Conservation (phyloP, 2,113 vertebrate species). For the Nibea coibor region DNA sequence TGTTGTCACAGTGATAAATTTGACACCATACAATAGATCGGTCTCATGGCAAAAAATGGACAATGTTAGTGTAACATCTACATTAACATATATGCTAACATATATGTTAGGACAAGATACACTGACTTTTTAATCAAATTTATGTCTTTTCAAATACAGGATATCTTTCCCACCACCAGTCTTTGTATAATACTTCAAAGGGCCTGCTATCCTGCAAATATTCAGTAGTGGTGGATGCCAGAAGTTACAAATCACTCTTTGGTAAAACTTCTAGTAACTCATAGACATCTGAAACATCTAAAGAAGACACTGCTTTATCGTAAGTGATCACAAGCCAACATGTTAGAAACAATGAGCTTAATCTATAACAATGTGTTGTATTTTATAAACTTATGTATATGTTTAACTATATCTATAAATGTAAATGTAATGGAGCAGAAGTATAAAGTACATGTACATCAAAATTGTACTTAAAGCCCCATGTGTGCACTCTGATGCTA, state of each 20-base stretch:
- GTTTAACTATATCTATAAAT: not conserved
- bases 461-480: not conserved
- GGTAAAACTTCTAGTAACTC: no score
- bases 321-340: not conserved
- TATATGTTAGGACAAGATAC: not conserved
- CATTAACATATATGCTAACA: not conserved
- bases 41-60: not conserved
- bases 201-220: not conserved
- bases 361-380: not conserved
- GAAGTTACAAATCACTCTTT: no score
- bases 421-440: not conserved
- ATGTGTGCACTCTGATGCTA: no score
- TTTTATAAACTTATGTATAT: not conserved
- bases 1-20: not conserved
- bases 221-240: not conserved
- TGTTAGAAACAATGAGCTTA: no score
- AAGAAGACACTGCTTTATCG: no score
- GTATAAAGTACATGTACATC: not conserved
- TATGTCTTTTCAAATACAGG: not conserved
- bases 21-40: not conserved
- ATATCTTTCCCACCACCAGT: not conserved
- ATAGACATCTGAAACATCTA: no score
- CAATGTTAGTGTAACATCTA: not conserved
- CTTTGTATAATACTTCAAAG: not conserved
- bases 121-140: not conserved